These are phyloP conservation scores for Dicycla oo DNA, from an alignment of 2,888 invertebrate genomes.

Conservation along the genomic window DNA sequence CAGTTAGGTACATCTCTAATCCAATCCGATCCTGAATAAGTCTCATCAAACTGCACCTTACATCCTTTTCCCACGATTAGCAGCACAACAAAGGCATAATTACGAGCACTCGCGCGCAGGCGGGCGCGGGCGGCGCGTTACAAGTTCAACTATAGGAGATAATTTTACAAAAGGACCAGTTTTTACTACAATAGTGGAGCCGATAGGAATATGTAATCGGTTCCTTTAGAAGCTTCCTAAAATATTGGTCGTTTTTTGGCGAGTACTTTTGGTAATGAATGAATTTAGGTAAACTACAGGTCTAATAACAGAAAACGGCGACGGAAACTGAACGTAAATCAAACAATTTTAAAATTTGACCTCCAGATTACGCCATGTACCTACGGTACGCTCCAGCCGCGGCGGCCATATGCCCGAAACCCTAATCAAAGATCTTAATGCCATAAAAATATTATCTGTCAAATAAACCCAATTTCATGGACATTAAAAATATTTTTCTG, in stretches of 20 bases:
- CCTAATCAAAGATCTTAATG: too few species aligned
- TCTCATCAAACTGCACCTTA: slow-evolving; percentile 49
- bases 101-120: slow-evolving; percentile 56
- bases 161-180: slow-evolving; percentile 17
- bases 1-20: slow-evolving; percentile 3
- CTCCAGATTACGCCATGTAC: too few species aligned
- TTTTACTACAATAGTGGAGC: not conserved
- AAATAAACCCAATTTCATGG: too few species aligned
- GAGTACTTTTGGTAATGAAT: too few species aligned
- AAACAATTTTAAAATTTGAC: too few species aligned
- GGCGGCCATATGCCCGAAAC: too few species aligned
- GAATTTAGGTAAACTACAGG: too few species aligned
- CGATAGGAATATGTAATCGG: not conserved
- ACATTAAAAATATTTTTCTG: too few species aligned
- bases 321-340: too few species aligned
- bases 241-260: not conserved
- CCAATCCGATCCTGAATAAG: slow-evolving; percentile 10
- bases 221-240: not conserved
- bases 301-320: too few species aligned
- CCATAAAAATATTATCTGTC: too few species aligned
- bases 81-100: slow-evolving; percentile 57
- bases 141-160: slow-evolving; percentile 7
- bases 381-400: too few species aligned
- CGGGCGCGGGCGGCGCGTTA: slow-evolving; percentile 58
- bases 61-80: slow-evolving; percentile 60